A percentile compares a stretch with the other conserved stretches of the same genome.
Conservation (phyloP, 2,888 invertebrate genomes). For the Dicycla oo region DNA sequence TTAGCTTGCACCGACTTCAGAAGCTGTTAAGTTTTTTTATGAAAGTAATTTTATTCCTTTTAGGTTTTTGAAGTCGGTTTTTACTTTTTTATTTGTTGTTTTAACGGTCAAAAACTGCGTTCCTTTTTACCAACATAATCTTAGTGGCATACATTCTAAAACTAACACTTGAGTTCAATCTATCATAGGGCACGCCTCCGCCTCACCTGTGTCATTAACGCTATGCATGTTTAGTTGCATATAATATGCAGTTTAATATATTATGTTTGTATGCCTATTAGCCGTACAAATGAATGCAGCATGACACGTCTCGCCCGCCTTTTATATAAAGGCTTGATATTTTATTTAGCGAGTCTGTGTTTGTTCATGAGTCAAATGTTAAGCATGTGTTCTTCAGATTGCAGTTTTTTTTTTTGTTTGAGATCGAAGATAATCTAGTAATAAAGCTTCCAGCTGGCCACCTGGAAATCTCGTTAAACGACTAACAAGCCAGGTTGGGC, state of each 20-base stretch:
- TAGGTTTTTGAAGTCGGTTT: no score
- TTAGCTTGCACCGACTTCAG: no score
- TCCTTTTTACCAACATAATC: not conserved
- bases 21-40: no score
- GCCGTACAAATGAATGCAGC: conserved; percentile 5
- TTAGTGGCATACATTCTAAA: not conserved
- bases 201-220: not conserved
- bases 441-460: not conserved
- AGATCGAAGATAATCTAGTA: not conserved
- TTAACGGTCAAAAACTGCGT: not conserved
- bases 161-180: not conserved
- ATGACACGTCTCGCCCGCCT: conserved; percentile 5
- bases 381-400: no score
- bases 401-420: not conserved
- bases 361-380: no score
- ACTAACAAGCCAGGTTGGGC: not conserved
- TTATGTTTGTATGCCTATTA: not conserved
- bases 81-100: no score
- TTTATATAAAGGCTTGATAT: not conserved
- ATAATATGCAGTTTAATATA: not conserved
- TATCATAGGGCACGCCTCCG: not conserved
- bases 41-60: no score
- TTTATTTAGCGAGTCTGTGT: conserved; percentile 3
- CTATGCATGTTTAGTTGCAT: not conserved
- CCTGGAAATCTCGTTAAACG: not conserved